Percentiles rank a stretch among this genome's conserved stretches.
Evolutionary conservation across 2,888 invertebrate species (phyloP).

Genomic region (Pseudoips prasinana): DNA sequence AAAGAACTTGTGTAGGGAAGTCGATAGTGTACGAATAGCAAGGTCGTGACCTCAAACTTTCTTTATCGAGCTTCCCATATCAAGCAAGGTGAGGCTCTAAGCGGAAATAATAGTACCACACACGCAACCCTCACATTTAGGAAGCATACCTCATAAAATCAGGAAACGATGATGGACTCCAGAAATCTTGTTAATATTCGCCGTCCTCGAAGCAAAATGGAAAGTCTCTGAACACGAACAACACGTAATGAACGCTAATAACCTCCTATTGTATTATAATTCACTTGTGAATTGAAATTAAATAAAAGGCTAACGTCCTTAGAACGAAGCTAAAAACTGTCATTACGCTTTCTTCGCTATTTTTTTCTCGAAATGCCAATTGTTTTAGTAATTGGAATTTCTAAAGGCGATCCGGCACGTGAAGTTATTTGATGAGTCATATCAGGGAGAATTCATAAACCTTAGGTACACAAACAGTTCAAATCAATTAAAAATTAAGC

Average conservation of each 20-base stretch:
- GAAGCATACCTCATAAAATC: constrained; percentile 30
- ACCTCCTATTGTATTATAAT: constrained; percentile 15
- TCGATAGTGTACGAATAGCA: constrained; percentile 35
- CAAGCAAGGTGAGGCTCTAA: constrained; percentile 58
- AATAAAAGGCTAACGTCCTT: no score
- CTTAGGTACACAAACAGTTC: constrained; percentile 6
- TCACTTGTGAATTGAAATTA: constrained; percentile 12
- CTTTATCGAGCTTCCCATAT: constrained; percentile 55
- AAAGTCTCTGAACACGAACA: constrained; percentile 6
- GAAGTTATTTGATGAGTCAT: no score
- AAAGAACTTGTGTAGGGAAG: no score
- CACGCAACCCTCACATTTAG: constrained; percentile 62
- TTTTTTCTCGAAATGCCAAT: no score
- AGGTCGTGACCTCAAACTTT: constrained; percentile 47
- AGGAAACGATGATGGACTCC: constrained; percentile 35
- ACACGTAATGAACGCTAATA: constrained; percentile 18
- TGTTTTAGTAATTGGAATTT: no score
- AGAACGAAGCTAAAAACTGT: no score
- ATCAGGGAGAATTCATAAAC: no score
- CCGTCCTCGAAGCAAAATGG: constrained; percentile 17
- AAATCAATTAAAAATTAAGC: no score
- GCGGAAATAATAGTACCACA: constrained; percentile 58
- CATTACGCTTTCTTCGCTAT: no score
- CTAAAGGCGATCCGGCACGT: no score
- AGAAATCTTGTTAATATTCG: constrained; percentile 28